Base-by-base conservation (phyloP, 2,113 vertebrate species). In the Electrona antarctica region DNA sequence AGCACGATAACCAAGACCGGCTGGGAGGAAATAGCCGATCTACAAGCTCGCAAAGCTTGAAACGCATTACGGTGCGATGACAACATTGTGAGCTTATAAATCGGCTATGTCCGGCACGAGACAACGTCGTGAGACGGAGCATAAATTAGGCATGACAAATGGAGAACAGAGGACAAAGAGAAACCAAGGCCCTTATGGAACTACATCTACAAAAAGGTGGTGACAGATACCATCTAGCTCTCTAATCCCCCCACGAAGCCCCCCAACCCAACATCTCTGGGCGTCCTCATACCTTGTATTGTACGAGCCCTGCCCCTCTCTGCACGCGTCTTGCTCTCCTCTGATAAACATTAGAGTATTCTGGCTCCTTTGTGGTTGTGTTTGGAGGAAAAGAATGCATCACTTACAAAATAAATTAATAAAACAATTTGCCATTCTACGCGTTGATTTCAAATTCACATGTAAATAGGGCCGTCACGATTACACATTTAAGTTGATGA, bases 261-360 rank as follows among this genome's bases (percentile, higher is more conserved):
- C 33, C 33, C 33, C 33, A 3, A 41, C 33, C 33, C 33, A 41
- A 41, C 33, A 41, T 6, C 33, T 72, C 67, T 83, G 77, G 76
- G 73, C 74, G 46, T 80, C 60, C 79, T 67, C 89, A 69, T 94
- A 94, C 93, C 93, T 94, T 79, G 93, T 93, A 87, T 91, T 93
- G 93, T 92, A 93, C 33, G 93, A 92, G 89, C 93, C 93, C 92
- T 94, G 93, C 89, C 93, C 92, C 81, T 94, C 92, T 93, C 92
- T 93, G 92, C 91, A 94, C 85, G 88, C 88, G 86, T 92, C 93
- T 80, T 89, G 92, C 85, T 94, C 93, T 60, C 93, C 93, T 93
- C 92, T 93, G 83, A 94, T 93, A 93, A 92, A 94, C 93, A 94
- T 93, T 90, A 94, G 92, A 90, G 92, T 92, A 93, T 94, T 94